Evolutionary conservation across 2,113 vertebrate species (phyloP).

Genomic region (Coptodon bakossiorum): DNA sequence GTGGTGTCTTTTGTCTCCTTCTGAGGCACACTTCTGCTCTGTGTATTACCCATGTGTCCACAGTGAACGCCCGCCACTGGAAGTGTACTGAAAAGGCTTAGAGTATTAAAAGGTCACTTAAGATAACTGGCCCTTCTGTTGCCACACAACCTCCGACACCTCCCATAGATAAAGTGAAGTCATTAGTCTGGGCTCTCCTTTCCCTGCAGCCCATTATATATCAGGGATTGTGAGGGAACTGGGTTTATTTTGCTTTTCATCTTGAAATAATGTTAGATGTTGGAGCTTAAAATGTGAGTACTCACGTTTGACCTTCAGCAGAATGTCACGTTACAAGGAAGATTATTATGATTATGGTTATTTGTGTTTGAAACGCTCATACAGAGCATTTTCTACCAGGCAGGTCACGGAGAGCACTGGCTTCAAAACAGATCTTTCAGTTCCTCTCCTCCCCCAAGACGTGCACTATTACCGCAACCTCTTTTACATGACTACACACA

Average conservation of each 20-base stretch:
- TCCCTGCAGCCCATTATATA: not conserved
- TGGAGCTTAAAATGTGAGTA: constrained; percentile 1
- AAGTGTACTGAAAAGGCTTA: constrained; percentile 15
- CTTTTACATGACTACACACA: constrained; percentile 64
- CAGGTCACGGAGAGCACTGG: constrained; percentile 25
- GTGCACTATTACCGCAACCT: constrained; percentile 39
- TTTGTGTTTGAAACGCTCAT: not conserved
- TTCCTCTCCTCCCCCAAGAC: constrained; percentile 35
- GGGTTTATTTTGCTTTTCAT: constrained; percentile 16
- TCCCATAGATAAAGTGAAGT: constrained; percentile 33
- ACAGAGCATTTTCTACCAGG: not conserved
- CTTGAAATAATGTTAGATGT: not conserved
- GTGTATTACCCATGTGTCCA: constrained; percentile 46
- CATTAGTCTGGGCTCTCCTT: constrained; percentile 35
- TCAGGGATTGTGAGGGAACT: not conserved
- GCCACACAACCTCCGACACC: constrained; percentile 50
- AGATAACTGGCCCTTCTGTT: constrained; percentile 64
- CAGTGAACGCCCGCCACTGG: constrained; percentile 12
- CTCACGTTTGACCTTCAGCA: not conserved
- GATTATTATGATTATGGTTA: not conserved
- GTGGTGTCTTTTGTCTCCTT: constrained; percentile 53
- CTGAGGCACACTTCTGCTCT: constrained; percentile 52
- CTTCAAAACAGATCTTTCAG: constrained; percentile 40
- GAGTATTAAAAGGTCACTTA: constrained; percentile 68
- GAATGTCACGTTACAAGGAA: not conserved